phyloP scores from a whole-genome alignment of 2,797 vertebrate species.

The Malurus leucopterus region DNA sequence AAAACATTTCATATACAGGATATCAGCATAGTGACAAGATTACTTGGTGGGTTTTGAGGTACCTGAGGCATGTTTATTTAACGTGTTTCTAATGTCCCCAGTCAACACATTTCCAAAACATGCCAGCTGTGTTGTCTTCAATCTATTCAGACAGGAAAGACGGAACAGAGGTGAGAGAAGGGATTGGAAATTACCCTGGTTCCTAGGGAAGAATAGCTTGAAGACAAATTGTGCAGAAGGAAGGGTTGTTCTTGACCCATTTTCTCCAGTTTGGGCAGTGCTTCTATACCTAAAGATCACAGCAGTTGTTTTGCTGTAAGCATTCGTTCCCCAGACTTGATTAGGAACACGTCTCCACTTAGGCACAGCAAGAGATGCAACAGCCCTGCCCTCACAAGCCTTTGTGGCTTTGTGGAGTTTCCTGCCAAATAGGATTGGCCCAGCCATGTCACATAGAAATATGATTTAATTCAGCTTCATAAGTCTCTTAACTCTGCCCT shows the following conservation, averaged over 20 bases:
- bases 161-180: neutral
- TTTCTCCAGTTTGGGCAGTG: neutral
- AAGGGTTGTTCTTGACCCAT: neutral
- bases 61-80: neutral
- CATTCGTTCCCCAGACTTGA: neutral
- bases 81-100: neutral
- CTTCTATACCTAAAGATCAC: neutral
- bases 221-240: neutral
- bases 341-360: neutral
- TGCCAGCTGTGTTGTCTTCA: neutral
- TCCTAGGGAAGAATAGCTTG: neutral
- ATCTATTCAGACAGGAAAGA: neutral
- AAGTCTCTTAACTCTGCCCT: neutral
- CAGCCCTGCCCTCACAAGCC: neutral
- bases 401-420: neutral
- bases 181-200: neutral
- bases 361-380: neutral
- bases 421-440: neutral
- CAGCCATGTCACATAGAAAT: fast-evolving
- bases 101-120: neutral
- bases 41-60: neutral
- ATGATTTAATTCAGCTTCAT: neutral
- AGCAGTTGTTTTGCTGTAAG: neutral
- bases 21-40: neutral
- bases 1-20: neutral